Evolutionary conservation across 2,113 vertebrate genomes (phyloP).

Genomic region (Lichenostomus cassidix): DNA sequence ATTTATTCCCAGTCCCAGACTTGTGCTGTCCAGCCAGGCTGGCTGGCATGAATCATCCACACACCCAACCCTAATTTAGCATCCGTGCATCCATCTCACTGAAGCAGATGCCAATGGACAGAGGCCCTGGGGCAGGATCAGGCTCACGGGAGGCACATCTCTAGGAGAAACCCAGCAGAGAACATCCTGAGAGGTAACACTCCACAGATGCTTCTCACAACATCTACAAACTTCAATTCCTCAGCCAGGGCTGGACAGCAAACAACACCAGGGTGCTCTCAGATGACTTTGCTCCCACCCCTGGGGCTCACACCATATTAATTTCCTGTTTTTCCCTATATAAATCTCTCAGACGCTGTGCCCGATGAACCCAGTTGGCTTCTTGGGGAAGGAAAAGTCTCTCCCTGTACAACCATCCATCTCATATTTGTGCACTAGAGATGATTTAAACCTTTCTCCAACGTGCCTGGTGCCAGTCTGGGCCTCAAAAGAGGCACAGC

Average conservation of each 20-base stretch:
- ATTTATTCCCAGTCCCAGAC: background rate
- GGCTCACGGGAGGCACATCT: rapidly evolving
- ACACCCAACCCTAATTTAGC: background rate
- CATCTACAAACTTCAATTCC: background rate
- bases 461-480: background rate
- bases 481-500: background rate
- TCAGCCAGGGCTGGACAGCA: background rate
- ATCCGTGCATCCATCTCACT: rapidly evolving
- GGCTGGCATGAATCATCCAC: background rate
- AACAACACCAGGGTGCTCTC: background rate
- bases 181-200: background rate
- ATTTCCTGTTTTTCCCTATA: background rate
- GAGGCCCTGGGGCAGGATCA: rapidly evolving
- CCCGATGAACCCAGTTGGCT: rapidly evolving
- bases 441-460: background rate
- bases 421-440: background rate
- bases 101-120: rapidly evolving
- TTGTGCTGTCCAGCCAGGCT: background rate
- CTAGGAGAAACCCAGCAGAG: background rate
- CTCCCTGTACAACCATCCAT: background rate
- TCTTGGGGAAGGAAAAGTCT: background rate
- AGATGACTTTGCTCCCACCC: background rate
- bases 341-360: background rate
- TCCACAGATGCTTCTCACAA: background rate
- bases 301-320: background rate